Percentiles rank a stretch among this genome's conserved stretches.
Evolutionary conservation across 2,113 vertebrate species (phyloP).

Genomic region (Nesogale talazaci): DNA sequence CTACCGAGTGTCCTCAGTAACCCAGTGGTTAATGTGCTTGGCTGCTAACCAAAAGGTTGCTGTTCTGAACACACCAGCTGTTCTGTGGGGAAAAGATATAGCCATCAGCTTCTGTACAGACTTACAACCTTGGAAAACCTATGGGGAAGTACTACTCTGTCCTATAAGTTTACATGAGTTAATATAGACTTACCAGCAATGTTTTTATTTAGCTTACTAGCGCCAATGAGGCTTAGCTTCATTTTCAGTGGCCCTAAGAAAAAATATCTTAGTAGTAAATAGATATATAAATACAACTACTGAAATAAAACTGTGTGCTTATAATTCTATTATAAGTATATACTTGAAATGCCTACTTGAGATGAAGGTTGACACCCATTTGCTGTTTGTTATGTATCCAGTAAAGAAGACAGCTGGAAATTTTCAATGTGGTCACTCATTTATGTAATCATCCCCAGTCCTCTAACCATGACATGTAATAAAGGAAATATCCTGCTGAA

Average conservation of each 20-base stretch:
- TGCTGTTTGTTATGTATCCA: background rate
- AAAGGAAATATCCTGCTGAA: constrained; percentile 57
- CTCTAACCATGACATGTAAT: constrained; percentile 1
- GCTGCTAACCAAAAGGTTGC: background rate
- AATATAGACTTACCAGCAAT: background rate
- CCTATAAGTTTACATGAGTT: background rate
- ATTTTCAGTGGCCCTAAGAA: constrained; percentile 14
- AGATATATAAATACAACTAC: constrained; percentile 31
- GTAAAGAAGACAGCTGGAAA: constrained; percentile 37
- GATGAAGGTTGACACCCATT: background rate
- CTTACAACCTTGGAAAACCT: background rate
- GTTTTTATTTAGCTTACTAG: background rate
- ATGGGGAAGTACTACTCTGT: background rate
- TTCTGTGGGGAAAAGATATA: background rate
- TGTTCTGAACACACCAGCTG: background rate
- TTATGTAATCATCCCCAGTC: constrained; percentile 49
- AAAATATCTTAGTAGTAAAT: constrained; percentile 41
- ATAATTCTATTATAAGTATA: constrained; percentile 44
- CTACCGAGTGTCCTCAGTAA: background rate
- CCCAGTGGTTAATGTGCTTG: background rate
- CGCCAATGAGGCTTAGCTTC: background rate
- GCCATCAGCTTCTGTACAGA: background rate
- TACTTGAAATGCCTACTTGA: constrained; percentile 52
- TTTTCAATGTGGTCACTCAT: constrained; percentile 17
- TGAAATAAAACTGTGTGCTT: constrained; percentile 55